phyloP scores from a whole-genome alignment of 2,797 vertebrate species.

The Gymnothorax reevesii region DNA sequence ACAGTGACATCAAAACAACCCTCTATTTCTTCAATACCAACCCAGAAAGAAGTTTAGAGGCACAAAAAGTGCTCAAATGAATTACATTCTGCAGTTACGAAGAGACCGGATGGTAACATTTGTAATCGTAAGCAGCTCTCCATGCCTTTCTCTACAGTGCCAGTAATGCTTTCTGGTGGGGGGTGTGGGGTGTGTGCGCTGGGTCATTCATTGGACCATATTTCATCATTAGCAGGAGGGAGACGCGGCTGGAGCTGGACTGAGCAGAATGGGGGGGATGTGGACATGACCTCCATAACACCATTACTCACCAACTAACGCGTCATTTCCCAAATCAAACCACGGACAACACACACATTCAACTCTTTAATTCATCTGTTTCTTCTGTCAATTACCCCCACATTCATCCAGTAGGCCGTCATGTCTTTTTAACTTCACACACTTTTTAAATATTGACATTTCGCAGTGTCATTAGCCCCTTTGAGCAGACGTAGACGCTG shows the following conservation, averaged over 20 bases:
- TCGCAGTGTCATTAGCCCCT: too few species aligned
- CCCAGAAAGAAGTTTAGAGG: background rate
- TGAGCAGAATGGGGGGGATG: background rate
- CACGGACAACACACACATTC: background rate
- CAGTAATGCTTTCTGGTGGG: background rate
- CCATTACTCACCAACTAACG: constrained; percentile 15
- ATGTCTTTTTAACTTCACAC: too few species aligned
- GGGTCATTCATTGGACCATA: background rate
- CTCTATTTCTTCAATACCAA: background rate
- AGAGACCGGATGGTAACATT: background rate
- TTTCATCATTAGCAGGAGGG: constrained; percentile 2
- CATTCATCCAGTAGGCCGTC: too few species aligned
- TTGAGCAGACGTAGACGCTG: too few species aligned
- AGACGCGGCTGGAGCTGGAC: background rate
- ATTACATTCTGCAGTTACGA: constrained; percentile 28
- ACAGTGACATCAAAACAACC: background rate
- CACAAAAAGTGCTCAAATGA: constrained; percentile 31
- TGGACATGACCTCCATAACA: background rate
- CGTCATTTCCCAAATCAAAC: background rate
- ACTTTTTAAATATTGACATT: too few species aligned
- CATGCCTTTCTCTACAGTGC: background rate
- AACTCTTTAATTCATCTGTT: background rate
- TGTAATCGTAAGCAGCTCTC: constrained; percentile 19
- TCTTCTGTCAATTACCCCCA: background rate
- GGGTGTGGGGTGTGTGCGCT: background rate